These are phyloP conservation scores for Sebastes flavidus DNA, from an alignment of 2,797 vertebrate species.

Conservation along the genomic window DNA sequence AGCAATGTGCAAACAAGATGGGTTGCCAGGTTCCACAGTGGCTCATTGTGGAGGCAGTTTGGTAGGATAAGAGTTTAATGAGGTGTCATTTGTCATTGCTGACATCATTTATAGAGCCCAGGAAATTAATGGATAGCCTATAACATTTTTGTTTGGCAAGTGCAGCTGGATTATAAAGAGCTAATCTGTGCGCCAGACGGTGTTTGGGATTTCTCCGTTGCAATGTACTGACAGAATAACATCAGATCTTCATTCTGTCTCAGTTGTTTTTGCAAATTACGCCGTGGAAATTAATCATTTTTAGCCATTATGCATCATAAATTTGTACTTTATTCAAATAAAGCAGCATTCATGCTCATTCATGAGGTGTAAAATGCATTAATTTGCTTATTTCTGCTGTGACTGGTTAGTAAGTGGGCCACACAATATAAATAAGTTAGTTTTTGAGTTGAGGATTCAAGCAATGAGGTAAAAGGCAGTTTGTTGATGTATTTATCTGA, in stretches of 20 bases:
- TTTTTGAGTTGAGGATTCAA: neutral
- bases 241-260: neutral
- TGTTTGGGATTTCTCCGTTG: neutral
- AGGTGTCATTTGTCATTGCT: conserved; percentile 12
- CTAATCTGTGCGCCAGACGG: neutral
- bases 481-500: neutral
- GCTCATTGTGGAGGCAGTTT: conserved; percentile 17
- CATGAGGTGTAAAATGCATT: neutral
- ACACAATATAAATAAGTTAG: neutral
- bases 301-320: neutral
- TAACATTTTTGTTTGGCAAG: conserved; percentile 1
- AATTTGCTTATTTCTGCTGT: neutral
- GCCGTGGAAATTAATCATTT: neutral
- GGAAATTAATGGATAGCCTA: conserved; percentile 18
- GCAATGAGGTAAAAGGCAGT: neutral
- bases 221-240: neutral
- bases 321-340: neutral
- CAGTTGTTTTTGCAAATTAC: neutral
- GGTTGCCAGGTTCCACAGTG: neutral
- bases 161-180: conserved; percentile 12
- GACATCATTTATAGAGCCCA: conserved; percentile 17
- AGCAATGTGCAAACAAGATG: conserved; percentile 17
- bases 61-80: conserved; percentile 46
- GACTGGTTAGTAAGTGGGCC: neutral
- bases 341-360: neutral